Base-by-base conservation (phyloP, 2,797 vertebrate genomes). In the Artibeus jamaicensis region DNA sequence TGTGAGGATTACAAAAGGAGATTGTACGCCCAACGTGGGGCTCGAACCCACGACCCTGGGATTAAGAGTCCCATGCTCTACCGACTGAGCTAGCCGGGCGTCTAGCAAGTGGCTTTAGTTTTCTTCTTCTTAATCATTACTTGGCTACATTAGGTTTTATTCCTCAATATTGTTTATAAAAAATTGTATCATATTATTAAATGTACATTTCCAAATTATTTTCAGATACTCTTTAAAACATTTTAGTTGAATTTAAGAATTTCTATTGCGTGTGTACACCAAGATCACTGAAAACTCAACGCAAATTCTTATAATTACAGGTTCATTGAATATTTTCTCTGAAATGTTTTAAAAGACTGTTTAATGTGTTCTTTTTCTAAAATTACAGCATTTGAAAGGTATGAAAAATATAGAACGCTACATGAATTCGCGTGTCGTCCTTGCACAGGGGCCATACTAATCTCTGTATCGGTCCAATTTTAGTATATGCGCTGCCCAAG, bases 41-140 rank as follows among this genome's bases (percentile, higher is more conserved):
- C 98, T 98, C 98, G 98, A 98, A 98, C 98, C 98, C 98, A 98
- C 98, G 98, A 98, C 98, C 98, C 98, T 98, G 98, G 98, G 98
- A 98, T 98, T 98, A 98, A 98, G 98, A 98, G 98, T 98, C 98
- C 98, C 98, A 98, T 98, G 98, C 98, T 98, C 98, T 98, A 98
- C 98, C 98, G 98, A 98, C 98, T 98, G 98, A 98, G 98, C 98
- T 98, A 98, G 98, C 98, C 98, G 98, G 98, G 98, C 98, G 0
- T 4, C 0, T n/a, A n/a, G n/a, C n/a, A n/a, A n/a, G n/a, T n/a
- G n/a, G 0, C 0, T 0, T 0, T 0, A 0, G 5, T 79, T 90
- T 94, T 76, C 0, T 1, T 0, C 1, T 6, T 0, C n/a, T 97
- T 97, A 16, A 48, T 85, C 24, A 67, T 3, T 32, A 0, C 26